phyloP scores from a whole-genome alignment of 1,140 invertebrate species.

The Olivierus martensii region DNA sequence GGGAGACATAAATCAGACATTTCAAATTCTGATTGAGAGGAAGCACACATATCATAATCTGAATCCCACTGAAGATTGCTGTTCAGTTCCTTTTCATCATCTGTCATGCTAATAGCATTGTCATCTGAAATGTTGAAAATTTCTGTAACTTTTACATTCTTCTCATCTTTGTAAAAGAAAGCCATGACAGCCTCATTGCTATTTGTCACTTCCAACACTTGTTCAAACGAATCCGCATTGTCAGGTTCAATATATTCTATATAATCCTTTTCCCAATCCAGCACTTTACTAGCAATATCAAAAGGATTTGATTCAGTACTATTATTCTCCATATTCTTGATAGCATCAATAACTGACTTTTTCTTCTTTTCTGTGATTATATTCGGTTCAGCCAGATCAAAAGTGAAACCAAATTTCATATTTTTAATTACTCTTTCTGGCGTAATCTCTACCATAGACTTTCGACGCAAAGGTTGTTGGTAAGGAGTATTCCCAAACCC shows the following conservation, averaged over 20 bases:
- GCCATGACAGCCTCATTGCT: constrained; percentile 68
- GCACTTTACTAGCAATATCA: constrained; percentile 20
- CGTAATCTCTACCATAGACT: constrained; percentile 17
- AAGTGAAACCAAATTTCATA: constrained; percentile 49
- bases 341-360: constrained; percentile 3
- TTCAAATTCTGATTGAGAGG: too few relatives aligned
- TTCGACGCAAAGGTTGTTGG: constrained; percentile 3
- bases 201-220: constrained; percentile 67
- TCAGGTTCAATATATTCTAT: constrained; percentile 10
- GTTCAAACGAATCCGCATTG: constrained; percentile 65
- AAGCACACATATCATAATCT: too few relatives aligned
- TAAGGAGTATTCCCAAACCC: constrained; percentile 2
- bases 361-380: constrained; percentile 2
- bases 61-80: constrained; percentile 13
- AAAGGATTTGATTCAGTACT: constrained; percentile 18
- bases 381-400: constrained; percentile 36
- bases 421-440: constrained; percentile 33
- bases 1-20: too few relatives aligned
- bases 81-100: constrained; percentile 11
- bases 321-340: constrained; percentile 12
- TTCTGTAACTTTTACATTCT: constrained; percentile 70
- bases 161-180: constrained; percentile 67
- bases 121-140: constrained; percentile 68
- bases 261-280: constrained; percentile 14
- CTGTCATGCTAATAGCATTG: constrained; percentile 8